These are phyloP conservation scores for Pollimyrus isidori DNA, from an alignment of 2,113 vertebrate genomes.

Conservation along the genomic window DNA sequence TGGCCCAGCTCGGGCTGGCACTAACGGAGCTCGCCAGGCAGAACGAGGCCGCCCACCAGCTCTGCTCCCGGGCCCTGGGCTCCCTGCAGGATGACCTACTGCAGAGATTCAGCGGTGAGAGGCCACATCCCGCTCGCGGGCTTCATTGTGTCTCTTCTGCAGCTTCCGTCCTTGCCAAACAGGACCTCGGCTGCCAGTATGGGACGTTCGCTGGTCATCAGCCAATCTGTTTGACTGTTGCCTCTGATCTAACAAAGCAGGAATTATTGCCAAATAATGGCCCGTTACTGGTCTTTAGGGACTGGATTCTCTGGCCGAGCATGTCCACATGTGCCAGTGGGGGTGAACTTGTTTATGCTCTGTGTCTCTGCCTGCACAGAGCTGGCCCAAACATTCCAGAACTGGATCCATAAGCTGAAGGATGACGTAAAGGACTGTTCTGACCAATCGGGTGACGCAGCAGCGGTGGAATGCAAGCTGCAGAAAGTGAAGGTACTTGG, in stretches of 20 bases:
- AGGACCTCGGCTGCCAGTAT: background rate
- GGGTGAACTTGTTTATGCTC: slow-evolving; percentile 5
- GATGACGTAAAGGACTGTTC: slow-evolving; percentile 65
- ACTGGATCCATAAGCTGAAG: slow-evolving; percentile 72
- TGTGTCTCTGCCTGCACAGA: slow-evolving; percentile 51
- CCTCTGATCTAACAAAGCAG: background rate
- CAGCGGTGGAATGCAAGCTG: slow-evolving; percentile 66
- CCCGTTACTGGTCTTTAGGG: background rate
- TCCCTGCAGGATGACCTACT: slow-evolving; percentile 76
- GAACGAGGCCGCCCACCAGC: slow-evolving; percentile 71
- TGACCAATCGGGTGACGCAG: slow-evolving; percentile 69
- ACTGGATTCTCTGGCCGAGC: background rate
- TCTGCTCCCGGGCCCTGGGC: slow-evolving; percentile 67
- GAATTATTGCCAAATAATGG: slow-evolving; percentile 2
- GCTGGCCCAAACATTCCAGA: slow-evolving; percentile 75
- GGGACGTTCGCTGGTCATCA: background rate
- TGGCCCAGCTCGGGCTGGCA: slow-evolving; percentile 70
- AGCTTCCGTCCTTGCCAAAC: background rate
- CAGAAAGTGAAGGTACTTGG: slow-evolving; percentile 73
- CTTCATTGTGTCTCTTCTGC: background rate
- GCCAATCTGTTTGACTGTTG: background rate
- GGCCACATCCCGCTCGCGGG: background rate
- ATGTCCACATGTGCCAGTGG: background rate
- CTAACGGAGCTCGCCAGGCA: slow-evolving; percentile 74
- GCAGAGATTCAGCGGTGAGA: slow-evolving; percentile 74